Base-by-base conservation (phyloP, 2,888 invertebrate species). In the Lysandra coridon region DNA sequence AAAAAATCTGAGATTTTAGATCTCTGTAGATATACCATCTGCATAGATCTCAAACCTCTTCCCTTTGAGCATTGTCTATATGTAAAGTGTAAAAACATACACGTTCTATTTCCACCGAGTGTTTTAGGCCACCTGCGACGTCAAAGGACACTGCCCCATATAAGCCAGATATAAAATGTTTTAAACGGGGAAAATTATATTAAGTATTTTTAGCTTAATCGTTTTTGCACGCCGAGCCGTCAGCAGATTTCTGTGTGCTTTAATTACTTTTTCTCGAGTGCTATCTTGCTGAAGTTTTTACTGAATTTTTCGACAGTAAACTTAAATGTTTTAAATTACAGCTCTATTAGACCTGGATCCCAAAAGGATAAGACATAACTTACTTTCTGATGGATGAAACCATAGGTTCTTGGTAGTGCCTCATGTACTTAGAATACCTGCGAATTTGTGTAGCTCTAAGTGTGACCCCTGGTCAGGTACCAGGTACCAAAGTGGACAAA, bases 11-110 rank as follows among this genome's bases (percentile, higher is more conserved):
- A 53, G 53, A 12, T 53, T 60, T n/a, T 4, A 17, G 5, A n/a
- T 57, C 14, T 57, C 14, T 14, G 57, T n/a, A 23, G n/a, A 60
- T 17, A n/a, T 30, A 64, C 64, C 44, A 44, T 44, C 44, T 44
- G 44, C 44, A 7, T 44, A 30, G 12, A 33, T 69, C 33, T 69
- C 12, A 33, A 69, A 12, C 33, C 12, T 33, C 64, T 17, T 60
- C 14, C 4, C 69, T 69, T 69, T 37, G 69, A 69, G 33, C 69
- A 69, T 69, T 37, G 33, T 69, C 33, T 5, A 33, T 17, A 69
- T 69, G 37, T 17, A 37, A 69, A 37, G 69, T 69, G 69, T 69
- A 69, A 69, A 69, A 69, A 69, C 17, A 62, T 69, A 69, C 69
- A 33, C 37, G 69, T 69, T 33, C 69, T 37, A 69, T 17, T 69